Percentiles rank a stretch among this genome's conserved stretches.
phyloP scores from a whole-genome alignment of 2,888 invertebrate species.

The Drosophila ustulata region DNA sequence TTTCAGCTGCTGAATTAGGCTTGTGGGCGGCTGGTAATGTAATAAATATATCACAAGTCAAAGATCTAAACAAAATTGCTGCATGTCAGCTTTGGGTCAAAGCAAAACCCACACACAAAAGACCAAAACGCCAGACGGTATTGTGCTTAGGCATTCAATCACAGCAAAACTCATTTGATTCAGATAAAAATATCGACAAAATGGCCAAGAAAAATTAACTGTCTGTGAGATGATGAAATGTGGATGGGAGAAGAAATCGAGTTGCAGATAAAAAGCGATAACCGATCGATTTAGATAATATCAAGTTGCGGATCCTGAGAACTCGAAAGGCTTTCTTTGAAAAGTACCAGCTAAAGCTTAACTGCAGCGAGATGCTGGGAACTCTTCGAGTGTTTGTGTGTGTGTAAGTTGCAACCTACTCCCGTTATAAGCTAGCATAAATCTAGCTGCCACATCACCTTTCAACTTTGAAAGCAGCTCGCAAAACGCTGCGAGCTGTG shows the following conservation, averaged over 20 bases:
- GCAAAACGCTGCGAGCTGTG: conserved; percentile 63
- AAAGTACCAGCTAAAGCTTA: conserved; percentile 5
- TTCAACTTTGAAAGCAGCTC: conserved; percentile 55
- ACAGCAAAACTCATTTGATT: not conserved
- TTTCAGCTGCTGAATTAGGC: not conserved
- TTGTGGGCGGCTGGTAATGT: not conserved
- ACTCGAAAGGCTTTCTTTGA: not conserved
- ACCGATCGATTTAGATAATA: not conserved
- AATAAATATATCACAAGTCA: conserved; percentile 13
- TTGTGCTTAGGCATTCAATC: not conserved
- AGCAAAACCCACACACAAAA: conserved; percentile 14
- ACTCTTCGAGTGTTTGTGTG: not conserved
- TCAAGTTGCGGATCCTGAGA: not conserved
- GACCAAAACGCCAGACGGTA: not conserved
- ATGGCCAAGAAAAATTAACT: not conserved
- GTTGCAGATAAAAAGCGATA: not conserved
- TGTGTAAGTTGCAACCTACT: conserved; percentile 15
- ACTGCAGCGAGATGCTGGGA: conserved; percentile 8
- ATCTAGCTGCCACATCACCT: conserved; percentile 62
- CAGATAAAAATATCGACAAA: not conserved
- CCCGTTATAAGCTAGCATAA: conserved; percentile 44
- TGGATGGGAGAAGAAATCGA: not conserved
- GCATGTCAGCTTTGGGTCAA: conserved; percentile 8
- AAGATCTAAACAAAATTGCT: conserved; percentile 11
- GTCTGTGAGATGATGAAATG: not conserved